phyloP scores from a whole-genome alignment of 2,113 vertebrate genomes.

The Haliaeetus leucogaster region DNA sequence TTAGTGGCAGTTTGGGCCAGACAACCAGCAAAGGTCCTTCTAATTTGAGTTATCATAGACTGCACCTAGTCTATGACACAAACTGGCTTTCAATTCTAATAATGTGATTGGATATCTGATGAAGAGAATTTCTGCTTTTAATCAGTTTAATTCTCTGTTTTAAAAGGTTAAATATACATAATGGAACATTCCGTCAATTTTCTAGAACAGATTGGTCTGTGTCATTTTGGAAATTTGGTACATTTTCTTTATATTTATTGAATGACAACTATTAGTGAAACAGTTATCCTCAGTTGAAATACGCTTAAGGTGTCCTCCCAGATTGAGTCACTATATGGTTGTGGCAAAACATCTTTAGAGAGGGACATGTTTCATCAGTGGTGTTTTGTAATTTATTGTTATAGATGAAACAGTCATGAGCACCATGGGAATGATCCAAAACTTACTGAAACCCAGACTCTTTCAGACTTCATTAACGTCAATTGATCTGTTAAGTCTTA shows the following conservation, averaged over 20 bases:
- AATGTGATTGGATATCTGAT: neutral
- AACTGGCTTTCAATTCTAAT: neutral
- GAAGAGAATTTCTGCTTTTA: neutral
- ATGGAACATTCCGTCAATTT: neutral
- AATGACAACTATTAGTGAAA: neutral
- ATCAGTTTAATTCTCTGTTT: neutral
- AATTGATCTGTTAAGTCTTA: neutral
- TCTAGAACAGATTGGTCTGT: neutral
- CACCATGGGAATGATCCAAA: neutral
- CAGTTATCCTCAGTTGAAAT: neutral
- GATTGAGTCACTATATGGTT: neutral
- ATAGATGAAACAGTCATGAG: neutral
- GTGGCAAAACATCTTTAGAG: neutral
- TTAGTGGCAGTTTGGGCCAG: neutral
- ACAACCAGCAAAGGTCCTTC: neutral
- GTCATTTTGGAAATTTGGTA: neutral
- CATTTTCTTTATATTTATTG: neutral
- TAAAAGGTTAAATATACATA: neutral
- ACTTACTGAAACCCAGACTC: neutral
- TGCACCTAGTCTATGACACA: neutral
- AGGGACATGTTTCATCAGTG: neutral
- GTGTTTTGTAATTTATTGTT: neutral
- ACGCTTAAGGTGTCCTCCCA: neutral
- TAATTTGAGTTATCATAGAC: neutral
- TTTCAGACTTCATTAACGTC: neutral